phyloP scores from a whole-genome alignment of 2,797 vertebrate species.

The Galago senegalensis region DNA sequence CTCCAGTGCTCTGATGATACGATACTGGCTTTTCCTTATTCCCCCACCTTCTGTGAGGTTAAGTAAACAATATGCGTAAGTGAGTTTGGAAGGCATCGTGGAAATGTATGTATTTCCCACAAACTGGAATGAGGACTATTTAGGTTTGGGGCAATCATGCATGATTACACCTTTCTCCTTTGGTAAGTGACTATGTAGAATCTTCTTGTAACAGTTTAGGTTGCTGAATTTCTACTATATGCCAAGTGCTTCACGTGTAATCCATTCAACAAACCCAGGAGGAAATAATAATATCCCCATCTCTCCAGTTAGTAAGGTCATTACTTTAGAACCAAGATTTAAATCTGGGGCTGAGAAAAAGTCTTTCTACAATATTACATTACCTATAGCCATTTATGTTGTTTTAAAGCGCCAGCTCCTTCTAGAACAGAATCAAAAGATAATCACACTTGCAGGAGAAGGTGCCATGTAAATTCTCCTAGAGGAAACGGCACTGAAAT shows the following conservation, averaged over 20 bases:
- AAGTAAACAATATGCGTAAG: constrained; percentile 67
- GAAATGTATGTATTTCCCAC: constrained; percentile 19
- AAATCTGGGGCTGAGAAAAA: neutral
- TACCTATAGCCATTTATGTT: neutral
- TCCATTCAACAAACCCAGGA: neutral
- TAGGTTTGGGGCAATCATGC: constrained; percentile 47
- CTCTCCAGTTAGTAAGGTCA: neutral
- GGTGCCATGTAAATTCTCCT: neutral
- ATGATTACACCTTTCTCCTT: neutral
- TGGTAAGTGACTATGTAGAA: neutral
- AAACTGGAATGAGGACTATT: neutral
- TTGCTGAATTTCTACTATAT: neutral
- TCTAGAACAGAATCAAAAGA: neutral
- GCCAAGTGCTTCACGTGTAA: neutral
- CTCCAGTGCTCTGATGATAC: neutral
- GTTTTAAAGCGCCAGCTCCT: neutral
- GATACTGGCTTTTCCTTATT: neutral
- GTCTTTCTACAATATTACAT: neutral
- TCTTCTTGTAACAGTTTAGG: neutral
- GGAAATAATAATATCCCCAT: neutral
- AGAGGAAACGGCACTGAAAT: neutral
- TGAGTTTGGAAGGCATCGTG: constrained; percentile 25
- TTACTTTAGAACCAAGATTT: neutral
- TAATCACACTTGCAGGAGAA: neutral
- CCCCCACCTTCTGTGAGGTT: constrained; percentile 38